phyloP scores from a whole-genome alignment of 2,113 vertebrate genomes.

The Catharus bicknelli region DNA sequence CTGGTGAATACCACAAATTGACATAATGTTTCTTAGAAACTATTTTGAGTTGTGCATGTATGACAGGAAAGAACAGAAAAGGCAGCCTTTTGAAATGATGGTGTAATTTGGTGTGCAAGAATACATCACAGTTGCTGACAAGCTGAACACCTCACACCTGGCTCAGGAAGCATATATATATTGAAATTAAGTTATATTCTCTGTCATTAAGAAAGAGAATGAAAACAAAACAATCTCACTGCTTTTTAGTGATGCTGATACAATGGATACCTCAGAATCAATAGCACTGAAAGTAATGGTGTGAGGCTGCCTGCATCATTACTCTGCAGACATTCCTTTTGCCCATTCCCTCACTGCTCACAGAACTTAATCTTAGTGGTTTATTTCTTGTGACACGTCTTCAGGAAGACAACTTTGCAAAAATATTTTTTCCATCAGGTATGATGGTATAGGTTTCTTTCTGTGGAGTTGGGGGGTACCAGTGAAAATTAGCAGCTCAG shows the following conservation, averaged over 20 bases:
- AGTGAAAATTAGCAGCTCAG: not conserved
- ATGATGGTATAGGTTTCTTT: not conserved
- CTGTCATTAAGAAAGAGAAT: constrained; percentile 5
- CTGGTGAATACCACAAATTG: not conserved
- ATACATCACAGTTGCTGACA: not conserved
- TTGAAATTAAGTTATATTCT: constrained; percentile 19
- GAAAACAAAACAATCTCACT: constrained; percentile 37
- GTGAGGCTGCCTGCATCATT: constrained; percentile 57
- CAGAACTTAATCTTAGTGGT: constrained; percentile 4
- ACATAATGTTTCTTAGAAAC: not conserved
- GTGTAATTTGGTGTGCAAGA: not conserved
- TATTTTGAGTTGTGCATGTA: not conserved
- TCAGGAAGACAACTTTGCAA: not conserved
- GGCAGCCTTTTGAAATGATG: not conserved
- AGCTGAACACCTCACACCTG: not conserved
- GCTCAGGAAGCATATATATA: not conserved
- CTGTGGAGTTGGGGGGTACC: not conserved
- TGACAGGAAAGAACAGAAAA: not conserved
- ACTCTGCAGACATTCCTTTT: constrained; percentile 15
- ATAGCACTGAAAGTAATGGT: constrained; percentile 47
- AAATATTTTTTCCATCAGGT: not conserved
- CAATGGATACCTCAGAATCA: constrained; percentile 53
- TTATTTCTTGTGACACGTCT: not conserved
- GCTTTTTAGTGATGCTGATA: constrained; percentile 2
- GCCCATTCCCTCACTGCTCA: not conserved